Percentiles rank a stretch among this genome's conserved stretches.
Evolutionary conservation across 2,113 vertebrate genomes (phyloP).

Genomic region (Rhea pennata): DNA sequence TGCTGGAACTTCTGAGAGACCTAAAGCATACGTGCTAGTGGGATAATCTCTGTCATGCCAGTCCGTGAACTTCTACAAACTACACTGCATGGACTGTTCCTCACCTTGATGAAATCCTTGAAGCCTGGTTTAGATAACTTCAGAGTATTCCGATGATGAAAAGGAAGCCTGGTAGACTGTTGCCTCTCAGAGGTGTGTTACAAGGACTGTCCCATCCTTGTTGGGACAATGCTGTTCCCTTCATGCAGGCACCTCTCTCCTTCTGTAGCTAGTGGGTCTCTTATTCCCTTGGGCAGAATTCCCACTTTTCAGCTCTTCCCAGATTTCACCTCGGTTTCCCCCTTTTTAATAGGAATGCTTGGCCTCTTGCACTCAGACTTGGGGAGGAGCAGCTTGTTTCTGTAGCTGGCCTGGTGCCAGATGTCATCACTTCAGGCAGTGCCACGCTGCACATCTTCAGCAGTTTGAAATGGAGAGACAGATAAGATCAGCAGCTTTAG

Average conservation of each 20-base stretch:
- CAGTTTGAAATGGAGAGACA: conserved; percentile 80
- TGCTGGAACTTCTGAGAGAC: neutral
- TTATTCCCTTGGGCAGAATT: conserved; percentile 4
- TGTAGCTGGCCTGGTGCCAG: conserved; percentile 80
- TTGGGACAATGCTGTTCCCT: neutral
- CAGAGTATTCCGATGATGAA: neutral
- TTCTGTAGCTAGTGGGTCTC: neutral
- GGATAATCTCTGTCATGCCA: neutral
- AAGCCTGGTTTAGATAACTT: neutral
- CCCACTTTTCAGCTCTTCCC: conserved; percentile 58
- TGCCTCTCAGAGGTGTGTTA: neutral
- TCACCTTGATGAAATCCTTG: neutral
- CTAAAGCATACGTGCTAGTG: neutral
- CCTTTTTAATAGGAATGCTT: conserved; percentile 70
- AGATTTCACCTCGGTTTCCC: conserved; percentile 63
- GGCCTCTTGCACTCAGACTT: conserved; percentile 67
- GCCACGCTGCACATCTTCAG: conserved; percentile 83
- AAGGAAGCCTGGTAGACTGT: neutral
- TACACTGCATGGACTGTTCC: neutral
- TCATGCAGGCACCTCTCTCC: neutral
- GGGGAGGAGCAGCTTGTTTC: conserved; percentile 75
- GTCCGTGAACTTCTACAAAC: neutral
- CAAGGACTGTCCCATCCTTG: neutral
- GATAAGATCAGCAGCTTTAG: conserved; percentile 88
- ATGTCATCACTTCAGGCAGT: conserved; percentile 84